Base-by-base conservation (phyloP, 2,888 invertebrate species). In the Stenotaenia linearis region DNA sequence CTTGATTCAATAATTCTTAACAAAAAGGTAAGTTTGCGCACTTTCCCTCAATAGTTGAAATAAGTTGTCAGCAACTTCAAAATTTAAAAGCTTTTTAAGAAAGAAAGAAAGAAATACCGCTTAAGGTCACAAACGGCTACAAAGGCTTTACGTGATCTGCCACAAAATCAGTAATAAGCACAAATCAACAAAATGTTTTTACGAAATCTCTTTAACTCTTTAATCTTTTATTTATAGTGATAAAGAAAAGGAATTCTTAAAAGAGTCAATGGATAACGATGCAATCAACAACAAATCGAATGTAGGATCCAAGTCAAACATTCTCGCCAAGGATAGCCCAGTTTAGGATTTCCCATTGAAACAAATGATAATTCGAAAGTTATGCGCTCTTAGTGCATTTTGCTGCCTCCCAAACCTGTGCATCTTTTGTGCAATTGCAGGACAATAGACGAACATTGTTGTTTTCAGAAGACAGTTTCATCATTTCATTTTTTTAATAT, bases 311-410 rank as follows among this genome's bases (percentile, higher is more conserved):
- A 93, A 93, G 84, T 92, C 94, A 80, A 93, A 93, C 81, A 92
- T 94, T 83, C 10, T 69, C 25, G 93, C 94, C 83, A 94, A 95
- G 88, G 94, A 95, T 86, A 95, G 95, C n/a, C 93, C 94, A 79
- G 95, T 95, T 83, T 93, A 90, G 87, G 86, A 75, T n/a, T n/a
- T 32, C 15, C 25, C 25, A n/a, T 74, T 32, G 5, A 50, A 80
- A 32, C 21, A 80, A 10, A 61, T 61, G 10, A 25, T 7, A 69
- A 69, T 4, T 10, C 23, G 21, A 56, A 56, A 56, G 56, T 56
- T 28, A 69, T 69, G 69, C 69, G 69, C 69, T 69, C 15, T 69
- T 69, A 69, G 69, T 69, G 69, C 69, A 69, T 69, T 69, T 69
- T 69, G 69, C 69, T 69, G 69, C 69, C 69, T 69, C 69, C 69